Evolutionary conservation across 2,888 invertebrate species (phyloP).

Genomic region (Leptinotarsa haldemani): DNA sequence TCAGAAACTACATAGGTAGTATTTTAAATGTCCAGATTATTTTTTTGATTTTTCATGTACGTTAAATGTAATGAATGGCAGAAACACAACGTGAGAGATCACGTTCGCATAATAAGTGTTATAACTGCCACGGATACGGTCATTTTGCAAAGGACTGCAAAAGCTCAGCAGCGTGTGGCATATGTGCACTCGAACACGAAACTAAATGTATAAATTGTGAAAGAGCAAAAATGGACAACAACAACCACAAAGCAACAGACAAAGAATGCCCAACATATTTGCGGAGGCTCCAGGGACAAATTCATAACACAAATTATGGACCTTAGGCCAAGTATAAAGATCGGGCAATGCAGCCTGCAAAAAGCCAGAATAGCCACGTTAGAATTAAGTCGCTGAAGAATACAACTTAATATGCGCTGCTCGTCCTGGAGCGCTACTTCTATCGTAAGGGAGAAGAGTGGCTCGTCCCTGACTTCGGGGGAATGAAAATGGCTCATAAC

Average conservation of each 20-base stretch:
- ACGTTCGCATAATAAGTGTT: slow-evolving; percentile 2
- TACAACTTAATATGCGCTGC: background rate
- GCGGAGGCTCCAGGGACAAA: background rate
- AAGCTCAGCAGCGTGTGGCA: background rate
- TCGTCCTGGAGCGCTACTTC: background rate
- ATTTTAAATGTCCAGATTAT: too few species aligned
- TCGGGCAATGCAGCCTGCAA: background rate
- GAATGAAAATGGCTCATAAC: background rate
- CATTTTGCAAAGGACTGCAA: background rate
- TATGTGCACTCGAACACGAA: background rate
- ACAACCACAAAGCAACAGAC: background rate
- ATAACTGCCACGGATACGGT: slow-evolving; percentile 9
- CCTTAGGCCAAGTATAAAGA: background rate
- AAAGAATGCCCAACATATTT: background rate
- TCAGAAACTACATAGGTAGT: too few species aligned
- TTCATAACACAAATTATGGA: background rate
- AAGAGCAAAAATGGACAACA: background rate
- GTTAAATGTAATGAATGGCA: background rate
- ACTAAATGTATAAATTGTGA: background rate
- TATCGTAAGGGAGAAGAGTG: background rate
- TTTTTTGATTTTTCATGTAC: too few species aligned
- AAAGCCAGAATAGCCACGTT: background rate
- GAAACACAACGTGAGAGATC: background rate
- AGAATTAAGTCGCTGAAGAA: background rate
- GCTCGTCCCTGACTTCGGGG: background rate